Evolutionary conservation across 2,113 vertebrate genomes (phyloP).

Genomic region (Emberiza fucata): DNA sequence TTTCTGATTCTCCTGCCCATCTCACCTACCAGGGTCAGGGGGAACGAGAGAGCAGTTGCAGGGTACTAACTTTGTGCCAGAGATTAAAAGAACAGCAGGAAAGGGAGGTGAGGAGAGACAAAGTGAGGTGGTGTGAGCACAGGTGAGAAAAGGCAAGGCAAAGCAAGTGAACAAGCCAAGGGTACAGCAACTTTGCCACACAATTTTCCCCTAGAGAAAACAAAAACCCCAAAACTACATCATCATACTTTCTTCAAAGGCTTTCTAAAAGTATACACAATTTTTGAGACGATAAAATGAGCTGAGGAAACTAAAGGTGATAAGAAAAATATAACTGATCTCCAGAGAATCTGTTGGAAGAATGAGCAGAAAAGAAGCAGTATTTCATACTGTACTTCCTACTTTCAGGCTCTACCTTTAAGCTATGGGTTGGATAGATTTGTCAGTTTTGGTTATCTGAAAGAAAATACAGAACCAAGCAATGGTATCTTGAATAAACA

Average conservation of each 20-base stretch:
- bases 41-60: not conserved
- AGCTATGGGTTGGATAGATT: not conserved
- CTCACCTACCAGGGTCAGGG: not conserved
- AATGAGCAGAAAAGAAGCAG: not conserved
- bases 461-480: not conserved
- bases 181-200: not conserved
- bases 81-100: not conserved
- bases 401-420: not conserved
- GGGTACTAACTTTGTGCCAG: not conserved
- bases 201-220: not conserved
- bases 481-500: not conserved
- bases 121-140: not conserved
- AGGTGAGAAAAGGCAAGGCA: not conserved
- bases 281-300: not conserved
- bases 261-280: not conserved
- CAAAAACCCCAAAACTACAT: not conserved
- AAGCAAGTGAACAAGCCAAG: not conserved
- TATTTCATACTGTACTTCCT: not conserved
- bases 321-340: not conserved
- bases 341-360: not conserved
- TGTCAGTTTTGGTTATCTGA: not conserved
- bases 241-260: not conserved
- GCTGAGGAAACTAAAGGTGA: not conserved
- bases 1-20: not conserved
- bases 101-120: accelerated